Evolutionary conservation across 2,888 invertebrate genomes (phyloP).

Genomic region (Apantesis nais): DNA sequence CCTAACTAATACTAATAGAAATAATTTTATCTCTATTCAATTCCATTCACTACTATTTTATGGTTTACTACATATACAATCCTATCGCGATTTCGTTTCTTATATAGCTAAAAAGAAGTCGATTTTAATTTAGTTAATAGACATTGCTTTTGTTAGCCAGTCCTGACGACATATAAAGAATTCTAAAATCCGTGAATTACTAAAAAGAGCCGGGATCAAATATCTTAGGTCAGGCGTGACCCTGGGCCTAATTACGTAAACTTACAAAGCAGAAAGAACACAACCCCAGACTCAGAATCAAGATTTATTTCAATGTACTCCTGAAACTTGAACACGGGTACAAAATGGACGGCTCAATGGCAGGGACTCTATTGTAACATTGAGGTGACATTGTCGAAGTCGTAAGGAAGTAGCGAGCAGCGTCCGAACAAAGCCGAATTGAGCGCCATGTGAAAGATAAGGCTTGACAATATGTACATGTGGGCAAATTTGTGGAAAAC

Average conservation of each 20-base stretch:
- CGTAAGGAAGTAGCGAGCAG: slow-evolving; percentile 14
- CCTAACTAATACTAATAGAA: background rate
- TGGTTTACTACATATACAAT: background rate
- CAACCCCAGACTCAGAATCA: background rate
- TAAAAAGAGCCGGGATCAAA: background rate
- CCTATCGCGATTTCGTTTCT: background rate
- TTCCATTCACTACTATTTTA: background rate
- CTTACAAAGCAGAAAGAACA: background rate
- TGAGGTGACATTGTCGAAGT: slow-evolving; percentile 2
- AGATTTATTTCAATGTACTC: background rate
- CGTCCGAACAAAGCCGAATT: slow-evolving; percentile 14
- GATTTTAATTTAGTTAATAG: background rate
- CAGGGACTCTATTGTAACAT: slow-evolving; percentile 18
- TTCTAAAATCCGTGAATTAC: background rate
- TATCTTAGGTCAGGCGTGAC: background rate
- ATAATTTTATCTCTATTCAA: background rate
- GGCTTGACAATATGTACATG: slow-evolving; percentile 5
- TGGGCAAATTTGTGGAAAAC: background rate
- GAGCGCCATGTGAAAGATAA: slow-evolving; percentile 29
- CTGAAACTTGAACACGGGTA: background rate
- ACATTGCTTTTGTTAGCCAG: background rate
- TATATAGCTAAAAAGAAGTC: background rate
- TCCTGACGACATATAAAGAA: background rate
- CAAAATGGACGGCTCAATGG: slow-evolving; percentile 13
- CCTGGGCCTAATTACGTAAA: background rate